phyloP scores from a whole-genome alignment of 2,888 invertebrate genomes.

The Ditylenchus weischeri region DNA sequence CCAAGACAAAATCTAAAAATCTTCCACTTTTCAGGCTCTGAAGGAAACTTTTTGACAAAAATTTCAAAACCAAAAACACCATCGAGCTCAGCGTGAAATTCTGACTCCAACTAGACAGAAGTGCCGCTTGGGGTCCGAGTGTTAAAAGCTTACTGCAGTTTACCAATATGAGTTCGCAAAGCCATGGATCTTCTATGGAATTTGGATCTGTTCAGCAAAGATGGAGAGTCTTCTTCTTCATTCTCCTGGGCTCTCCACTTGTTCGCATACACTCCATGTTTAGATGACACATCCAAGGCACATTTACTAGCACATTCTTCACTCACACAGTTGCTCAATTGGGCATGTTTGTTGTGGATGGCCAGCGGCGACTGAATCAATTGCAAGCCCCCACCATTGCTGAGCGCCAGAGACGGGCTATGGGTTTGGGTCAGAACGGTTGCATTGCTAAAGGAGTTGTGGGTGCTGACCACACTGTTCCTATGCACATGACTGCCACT shows the following conservation, averaged over 20 bases:
- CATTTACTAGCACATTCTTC: no score
- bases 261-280: not conserved
- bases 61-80: no score
- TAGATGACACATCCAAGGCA: not conserved
- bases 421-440: not conserved
- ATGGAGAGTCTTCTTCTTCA: not conserved
- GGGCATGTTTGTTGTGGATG: not conserved
- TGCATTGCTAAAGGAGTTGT: constrained; percentile 1
- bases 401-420: not conserved
- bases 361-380: not conserved
- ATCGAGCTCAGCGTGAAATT: no score
- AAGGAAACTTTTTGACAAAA: no score
- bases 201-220: not conserved
- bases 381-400: no score
- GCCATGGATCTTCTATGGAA: constrained; percentile 4
- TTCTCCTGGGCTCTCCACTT: not conserved
- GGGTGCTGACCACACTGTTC: constrained; percentile 3
- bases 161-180: not conserved
- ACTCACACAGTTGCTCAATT: no score
- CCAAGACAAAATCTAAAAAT: no score
- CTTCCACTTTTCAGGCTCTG: no score
- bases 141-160: no score
- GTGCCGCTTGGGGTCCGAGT: no score
- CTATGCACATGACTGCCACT: not conserved
- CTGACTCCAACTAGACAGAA: no score